Conservation (phyloP, 2,797 vertebrate genomes). For the Acomys russatus region DNA sequence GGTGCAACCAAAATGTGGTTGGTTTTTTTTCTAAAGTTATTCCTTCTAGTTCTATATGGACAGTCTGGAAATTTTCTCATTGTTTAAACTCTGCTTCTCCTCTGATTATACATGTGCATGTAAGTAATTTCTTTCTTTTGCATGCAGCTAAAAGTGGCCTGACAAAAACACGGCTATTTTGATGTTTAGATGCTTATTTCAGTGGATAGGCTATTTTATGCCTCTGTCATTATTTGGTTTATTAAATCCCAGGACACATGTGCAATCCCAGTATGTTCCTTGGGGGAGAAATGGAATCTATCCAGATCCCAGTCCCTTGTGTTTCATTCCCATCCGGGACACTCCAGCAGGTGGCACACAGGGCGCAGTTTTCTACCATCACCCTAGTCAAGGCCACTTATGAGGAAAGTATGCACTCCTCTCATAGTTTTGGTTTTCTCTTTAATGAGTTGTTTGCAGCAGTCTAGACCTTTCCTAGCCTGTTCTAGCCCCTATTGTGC, state of each 20-base stretch:
- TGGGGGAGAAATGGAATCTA: neutral
- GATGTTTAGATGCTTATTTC: too few species aligned
- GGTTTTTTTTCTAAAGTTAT: neutral
- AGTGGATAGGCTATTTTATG: neutral
- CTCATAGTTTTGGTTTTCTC: neutral
- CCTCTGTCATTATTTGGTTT: neutral
- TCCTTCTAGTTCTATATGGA: neutral
- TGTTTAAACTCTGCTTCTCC: neutral
- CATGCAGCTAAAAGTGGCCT: neutral
- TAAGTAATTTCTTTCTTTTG: neutral
- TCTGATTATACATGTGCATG: neutral
- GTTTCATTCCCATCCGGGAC: neutral
- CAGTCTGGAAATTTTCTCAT: neutral
- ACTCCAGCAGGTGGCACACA: neutral
- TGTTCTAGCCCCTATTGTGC: neutral
- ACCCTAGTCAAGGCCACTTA: neutral
- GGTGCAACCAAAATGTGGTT: neutral
- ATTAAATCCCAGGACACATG: neutral
- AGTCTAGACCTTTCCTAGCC: neutral
- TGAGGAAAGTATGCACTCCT: neutral
- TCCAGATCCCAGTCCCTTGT: neutral
- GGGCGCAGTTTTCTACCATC: neutral
- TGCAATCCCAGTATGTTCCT: neutral
- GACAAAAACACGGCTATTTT: neutral
- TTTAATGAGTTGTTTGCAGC: neutral